Conservation (phyloP, 1,140 invertebrate genomes). For the Aphaenogaster ashmeadi region DNA sequence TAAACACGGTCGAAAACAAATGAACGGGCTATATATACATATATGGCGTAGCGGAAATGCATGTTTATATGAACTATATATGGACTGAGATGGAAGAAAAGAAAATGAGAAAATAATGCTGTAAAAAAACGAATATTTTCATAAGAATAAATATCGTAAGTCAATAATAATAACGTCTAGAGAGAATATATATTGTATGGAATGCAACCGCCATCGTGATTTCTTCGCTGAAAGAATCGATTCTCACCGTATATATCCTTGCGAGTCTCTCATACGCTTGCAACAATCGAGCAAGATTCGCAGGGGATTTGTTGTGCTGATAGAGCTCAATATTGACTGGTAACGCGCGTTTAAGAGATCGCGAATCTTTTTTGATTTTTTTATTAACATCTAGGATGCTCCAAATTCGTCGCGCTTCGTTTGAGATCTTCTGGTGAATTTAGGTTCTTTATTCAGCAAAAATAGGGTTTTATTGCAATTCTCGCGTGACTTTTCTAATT, state of each 20-base stretch:
- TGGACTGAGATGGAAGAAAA: constrained; percentile 72
- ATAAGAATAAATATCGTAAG: constrained; percentile 85
- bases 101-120: constrained; percentile 76
- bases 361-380: constrained; percentile 5
- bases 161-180: constrained; percentile 82
- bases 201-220: constrained; percentile 50
- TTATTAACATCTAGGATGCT: background rate
- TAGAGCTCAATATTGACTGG: constrained; percentile 59
- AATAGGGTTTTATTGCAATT: background rate
- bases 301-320: constrained; percentile 51
- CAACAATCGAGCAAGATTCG: constrained; percentile 44
- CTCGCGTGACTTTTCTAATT: background rate
- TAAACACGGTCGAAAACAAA: constrained; percentile 52
- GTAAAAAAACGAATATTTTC: constrained; percentile 86
- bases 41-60: constrained; percentile 31
- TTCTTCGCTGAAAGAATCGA: constrained; percentile 51
- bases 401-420: background rate
- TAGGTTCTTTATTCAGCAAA: background rate
- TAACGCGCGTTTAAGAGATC: constrained; percentile 23
- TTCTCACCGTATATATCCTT: constrained; percentile 48
- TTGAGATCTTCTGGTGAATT: background rate
- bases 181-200: constrained; percentile 64
- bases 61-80: constrained; percentile 75
- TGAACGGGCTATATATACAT: constrained; percentile 43
- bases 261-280: constrained; percentile 42